These are phyloP conservation scores for Microplitis manilae DNA, from an alignment of 2,888 invertebrate genomes.

Conservation along the genomic window DNA sequence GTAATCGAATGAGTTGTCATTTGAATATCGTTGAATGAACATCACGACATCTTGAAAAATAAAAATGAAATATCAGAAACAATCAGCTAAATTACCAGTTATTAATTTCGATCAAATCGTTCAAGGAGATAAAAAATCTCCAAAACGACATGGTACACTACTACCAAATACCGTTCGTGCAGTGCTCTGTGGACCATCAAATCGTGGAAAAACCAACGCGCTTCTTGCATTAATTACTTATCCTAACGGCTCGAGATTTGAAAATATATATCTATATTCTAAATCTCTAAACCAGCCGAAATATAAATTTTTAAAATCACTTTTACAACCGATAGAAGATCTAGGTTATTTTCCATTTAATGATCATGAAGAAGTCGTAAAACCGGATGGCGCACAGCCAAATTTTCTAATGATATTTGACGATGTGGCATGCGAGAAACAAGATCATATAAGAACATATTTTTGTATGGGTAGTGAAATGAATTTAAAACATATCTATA, in stretches of 20 bases:
- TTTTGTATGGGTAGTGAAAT: slow-evolving; percentile 30
- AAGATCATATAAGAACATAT: neutral
- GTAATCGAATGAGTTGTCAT: too few relatives aligned
- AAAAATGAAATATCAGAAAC: slow-evolving; percentile 34
- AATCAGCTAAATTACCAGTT: slow-evolving; percentile 16
- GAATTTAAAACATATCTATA: too few relatives aligned
- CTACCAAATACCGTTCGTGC: slow-evolving; percentile 57
- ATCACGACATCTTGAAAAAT: slow-evolving; percentile 9
- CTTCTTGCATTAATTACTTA: slow-evolving; percentile 45
- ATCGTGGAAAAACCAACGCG: slow-evolving; percentile 50
- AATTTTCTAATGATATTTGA: neutral
- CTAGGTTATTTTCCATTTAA: slow-evolving; percentile 53
- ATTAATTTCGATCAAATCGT: too few relatives aligned
- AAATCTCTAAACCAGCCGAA: slow-evolving; percentile 62
- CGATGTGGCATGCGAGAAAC: neutral
- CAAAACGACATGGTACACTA: neutral
- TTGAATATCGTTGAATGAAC: too few relatives aligned
- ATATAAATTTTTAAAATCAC: slow-evolving; percentile 43
- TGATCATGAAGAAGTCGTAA: neutral
- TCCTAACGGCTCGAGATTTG: slow-evolving; percentile 46
- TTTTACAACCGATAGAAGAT: slow-evolving; percentile 50
- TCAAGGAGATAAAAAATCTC: too few relatives aligned
- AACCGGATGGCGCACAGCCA: neutral
- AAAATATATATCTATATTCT: slow-evolving; percentile 48
- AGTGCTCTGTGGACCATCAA: slow-evolving; percentile 45